Evolutionary conservation across 2,797 vertebrate species (phyloP).

Genomic region (Eidolon dupreanum): DNA sequence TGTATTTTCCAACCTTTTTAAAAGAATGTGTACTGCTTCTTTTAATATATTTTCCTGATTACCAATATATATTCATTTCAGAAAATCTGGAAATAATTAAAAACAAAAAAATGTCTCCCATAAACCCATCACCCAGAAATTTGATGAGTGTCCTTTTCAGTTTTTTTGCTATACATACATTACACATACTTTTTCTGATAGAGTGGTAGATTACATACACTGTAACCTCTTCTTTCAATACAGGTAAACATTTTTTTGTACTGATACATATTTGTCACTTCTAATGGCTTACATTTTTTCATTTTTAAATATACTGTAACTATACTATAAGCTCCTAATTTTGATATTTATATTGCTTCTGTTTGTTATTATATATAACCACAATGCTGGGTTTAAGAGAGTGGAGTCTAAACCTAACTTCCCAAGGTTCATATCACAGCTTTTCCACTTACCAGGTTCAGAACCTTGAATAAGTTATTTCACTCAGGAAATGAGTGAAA

Average conservation of each 20-base stretch:
- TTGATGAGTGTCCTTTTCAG: not conserved
- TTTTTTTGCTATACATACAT: not conserved
- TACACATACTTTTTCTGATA: not conserved
- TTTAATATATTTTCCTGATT: conserved; percentile 31
- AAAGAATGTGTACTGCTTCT: not conserved
- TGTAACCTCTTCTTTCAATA: not conserved
- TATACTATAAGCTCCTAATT: not conserved
- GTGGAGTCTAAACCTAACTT: conserved; percentile 6
- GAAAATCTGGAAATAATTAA: conserved; percentile 47
- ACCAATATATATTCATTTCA: not conserved
- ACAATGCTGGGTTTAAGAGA: conserved; percentile 7
- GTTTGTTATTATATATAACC: not conserved
- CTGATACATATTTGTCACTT: not conserved
- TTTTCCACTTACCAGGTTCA: not conserved
- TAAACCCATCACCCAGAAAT: conserved; percentile 22
- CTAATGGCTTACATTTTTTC: not conserved
- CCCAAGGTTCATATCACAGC: not conserved
- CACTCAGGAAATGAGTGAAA: conserved; percentile 5
- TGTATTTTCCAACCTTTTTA: conserved; percentile 26
- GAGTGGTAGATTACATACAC: not conserved
- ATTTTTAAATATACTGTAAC: conserved; percentile 14
- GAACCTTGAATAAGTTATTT: not conserved
- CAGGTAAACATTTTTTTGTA: not conserved
- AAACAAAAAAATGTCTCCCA: not conserved
- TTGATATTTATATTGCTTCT: conserved; percentile 42